phyloP scores from a whole-genome alignment of 2,113 vertebrate genomes.

The Phalacrocorax carbo region DNA sequence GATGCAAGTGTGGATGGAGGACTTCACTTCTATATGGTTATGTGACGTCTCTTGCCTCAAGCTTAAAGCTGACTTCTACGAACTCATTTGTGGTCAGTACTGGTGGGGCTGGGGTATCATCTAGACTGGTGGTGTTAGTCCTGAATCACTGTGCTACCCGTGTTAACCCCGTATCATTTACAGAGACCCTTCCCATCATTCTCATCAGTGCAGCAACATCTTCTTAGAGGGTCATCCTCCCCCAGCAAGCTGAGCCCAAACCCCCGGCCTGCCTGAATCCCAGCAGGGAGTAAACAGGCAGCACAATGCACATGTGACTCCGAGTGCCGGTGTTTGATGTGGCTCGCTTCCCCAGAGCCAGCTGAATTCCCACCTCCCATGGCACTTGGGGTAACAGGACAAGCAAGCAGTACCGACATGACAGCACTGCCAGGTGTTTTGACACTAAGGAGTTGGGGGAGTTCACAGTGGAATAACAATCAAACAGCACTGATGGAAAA shows the following conservation, averaged over 20 bases:
- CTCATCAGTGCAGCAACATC: background rate
- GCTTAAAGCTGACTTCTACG: background rate
- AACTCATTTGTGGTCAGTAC: background rate
- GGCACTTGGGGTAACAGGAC: background rate
- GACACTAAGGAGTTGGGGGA: background rate
- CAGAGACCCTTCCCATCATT: background rate
- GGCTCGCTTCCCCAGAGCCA: background rate
- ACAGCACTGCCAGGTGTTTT: background rate
- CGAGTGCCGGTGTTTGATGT: fast-evolving
- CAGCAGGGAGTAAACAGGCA: background rate
- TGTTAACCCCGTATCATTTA: fast-evolving
- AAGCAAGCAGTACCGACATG: background rate
- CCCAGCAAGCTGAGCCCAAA: background rate
- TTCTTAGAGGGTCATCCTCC: background rate
- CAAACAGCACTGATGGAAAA: background rate
- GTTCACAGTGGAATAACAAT: background rate
- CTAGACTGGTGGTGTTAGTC: background rate
- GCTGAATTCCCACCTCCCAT: background rate
- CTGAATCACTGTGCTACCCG: background rate
- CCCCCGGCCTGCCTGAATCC: background rate
- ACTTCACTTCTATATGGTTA: background rate
- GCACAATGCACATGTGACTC: background rate
- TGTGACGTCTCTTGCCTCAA: background rate
- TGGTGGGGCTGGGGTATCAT: background rate
- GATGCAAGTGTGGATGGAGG: background rate